Evolutionary conservation across 2,113 vertebrate genomes (phyloP), one percentile per base, ranked within the genome.

Genomic region (Dipodomys stephensi): DNA sequence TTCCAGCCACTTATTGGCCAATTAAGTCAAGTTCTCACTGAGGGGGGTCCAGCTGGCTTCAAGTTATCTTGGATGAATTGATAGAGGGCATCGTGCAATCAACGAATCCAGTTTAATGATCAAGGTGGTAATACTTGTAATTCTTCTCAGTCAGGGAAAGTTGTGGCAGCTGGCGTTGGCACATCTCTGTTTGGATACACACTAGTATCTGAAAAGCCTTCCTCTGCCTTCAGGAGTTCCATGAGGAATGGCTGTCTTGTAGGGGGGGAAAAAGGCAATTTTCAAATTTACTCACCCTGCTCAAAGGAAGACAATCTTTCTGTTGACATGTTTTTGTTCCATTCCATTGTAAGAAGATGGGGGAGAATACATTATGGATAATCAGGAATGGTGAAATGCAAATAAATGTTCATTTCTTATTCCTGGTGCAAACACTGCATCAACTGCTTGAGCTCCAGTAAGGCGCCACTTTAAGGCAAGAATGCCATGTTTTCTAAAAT

Each of bases 51-150:
- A 99, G 99, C 99, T 99, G 99, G 99, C 98, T 98, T 98, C 98
- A 98, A 98, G 99, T 99, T 99, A 99, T 99, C 99, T 98, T 98
- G 99, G 98, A 99, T 99, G 99, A 99, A 99, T 99, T 99, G 99
- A 99, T 99, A 99, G 99, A 99, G 99, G 99, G 98, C 98, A 98
- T 99, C 98, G 98, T 98, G 98, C 99, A 98, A 98, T 99, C 99
- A 98, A 99, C 99, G 99, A 99, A 99, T 98, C 99, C 97, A 92
- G 98, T 99, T 99, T 99, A 99, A 99, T 99, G 99, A 99, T 99
- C 99, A 99, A 99, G 99, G 99, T 99, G 99, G 99, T 99, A 99
- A 99, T 99, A 99, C 99, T 99, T 99, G 99, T 99, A 99, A 99
- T 99, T 99, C 99, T 99, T 99, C 99, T 99, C 99, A 99, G 99